phyloP scores from a whole-genome alignment of 2,797 vertebrate genomes.

The Stomatorhinus walkeri region DNA sequence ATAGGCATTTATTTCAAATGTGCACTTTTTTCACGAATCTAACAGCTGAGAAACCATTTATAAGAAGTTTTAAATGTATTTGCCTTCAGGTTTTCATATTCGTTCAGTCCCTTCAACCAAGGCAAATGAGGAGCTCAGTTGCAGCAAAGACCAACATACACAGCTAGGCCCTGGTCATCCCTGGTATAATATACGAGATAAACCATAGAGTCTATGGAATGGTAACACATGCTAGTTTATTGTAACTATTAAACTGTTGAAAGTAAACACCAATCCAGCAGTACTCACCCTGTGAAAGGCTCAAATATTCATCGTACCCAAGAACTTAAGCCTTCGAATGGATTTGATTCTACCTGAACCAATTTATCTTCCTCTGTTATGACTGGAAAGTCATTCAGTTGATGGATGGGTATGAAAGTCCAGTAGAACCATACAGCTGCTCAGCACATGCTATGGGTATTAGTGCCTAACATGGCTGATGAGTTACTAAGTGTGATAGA shows the following conservation, averaged over 20 bases:
- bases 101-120: background rate
- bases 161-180: background rate
- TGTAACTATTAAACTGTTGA: background rate
- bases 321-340: background rate
- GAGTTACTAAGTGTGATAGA: background rate
- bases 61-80: background rate
- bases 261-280: background rate
- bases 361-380: background rate
- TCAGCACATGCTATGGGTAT: background rate
- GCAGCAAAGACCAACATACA: background rate
- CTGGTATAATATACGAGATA: background rate
- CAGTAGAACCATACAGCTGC: background rate
- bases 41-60: background rate
- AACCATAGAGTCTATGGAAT: background rate
- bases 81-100: background rate
- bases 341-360: background rate
- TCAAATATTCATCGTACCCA: background rate
- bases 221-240: background rate
- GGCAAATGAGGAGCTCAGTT: background rate
- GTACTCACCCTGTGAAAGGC: background rate
- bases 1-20: background rate
- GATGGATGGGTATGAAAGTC: background rate
- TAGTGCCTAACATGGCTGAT: background rate
- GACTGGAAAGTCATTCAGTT: background rate
- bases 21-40: background rate